Conservation (phyloP, 1,140 invertebrate genomes). For the Ruditapes philippinarum region DNA sequence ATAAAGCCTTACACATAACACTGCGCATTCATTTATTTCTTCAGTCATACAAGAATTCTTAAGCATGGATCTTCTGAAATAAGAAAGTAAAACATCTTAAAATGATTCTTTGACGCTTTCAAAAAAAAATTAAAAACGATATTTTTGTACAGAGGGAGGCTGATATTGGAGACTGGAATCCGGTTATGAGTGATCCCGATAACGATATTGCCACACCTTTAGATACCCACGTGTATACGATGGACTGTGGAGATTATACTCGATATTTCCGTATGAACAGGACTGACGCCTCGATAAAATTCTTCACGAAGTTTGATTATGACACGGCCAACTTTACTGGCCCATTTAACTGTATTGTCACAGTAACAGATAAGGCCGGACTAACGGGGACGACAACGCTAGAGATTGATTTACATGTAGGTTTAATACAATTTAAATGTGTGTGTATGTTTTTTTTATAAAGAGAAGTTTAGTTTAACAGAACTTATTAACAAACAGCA, state of each 20-base stretch:
- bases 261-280: slow-evolving; percentile 37
- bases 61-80: no score
- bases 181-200: not conserved
- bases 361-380: slow-evolving; percentile 49
- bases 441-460: no score
- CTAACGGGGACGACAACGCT: slow-evolving; percentile 34
- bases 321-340: slow-evolving; percentile 45
- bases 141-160: not conserved
- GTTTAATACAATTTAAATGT: no score
- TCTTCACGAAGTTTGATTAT: slow-evolving; percentile 56
- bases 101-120: no score
- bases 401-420: slow-evolving; percentile 30
- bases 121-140: no score
- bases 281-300: not conserved
- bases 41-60: no score
- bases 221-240: slow-evolving; percentile 39
- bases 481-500: no score
- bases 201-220: not conserved
- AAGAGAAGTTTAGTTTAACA: no score
- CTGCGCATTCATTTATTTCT: no score
- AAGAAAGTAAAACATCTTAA: no score
- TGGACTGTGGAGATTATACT: slow-evolving; percentile 40
- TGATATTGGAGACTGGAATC: not conserved
- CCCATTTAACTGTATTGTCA: slow-evolving; percentile 38
- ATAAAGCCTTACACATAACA: no score